Base-by-base conservation (phyloP, 2,888 invertebrate species). In the Caenorhabditis auriculariae region DNA sequence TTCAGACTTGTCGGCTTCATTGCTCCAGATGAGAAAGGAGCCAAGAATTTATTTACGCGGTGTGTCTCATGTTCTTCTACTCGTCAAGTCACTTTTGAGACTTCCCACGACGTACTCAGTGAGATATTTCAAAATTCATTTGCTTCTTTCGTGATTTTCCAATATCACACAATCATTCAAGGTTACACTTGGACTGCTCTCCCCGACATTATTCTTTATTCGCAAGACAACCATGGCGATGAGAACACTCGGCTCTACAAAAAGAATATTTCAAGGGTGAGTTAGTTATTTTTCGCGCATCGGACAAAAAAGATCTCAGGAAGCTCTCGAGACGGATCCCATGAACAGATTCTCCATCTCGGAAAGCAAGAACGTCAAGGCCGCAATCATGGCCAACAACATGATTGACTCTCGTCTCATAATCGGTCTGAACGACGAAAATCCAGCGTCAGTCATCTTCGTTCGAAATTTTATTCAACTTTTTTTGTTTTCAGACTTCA, bases 121-220 rank as follows among this genome's bases (percentile, higher is more conserved):
- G 44, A 60, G 70, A 6, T 26, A 7, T 15, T 35, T 15, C 35
- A 35, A 12, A 12, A 12, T 35, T 15, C 35, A 15, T 35, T 9
- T 35, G 9, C 12, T 35, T 35, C 35, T 35, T 38, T 21, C 17
- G 38, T 19, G 17, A 38, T 19, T 17, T 38, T 19, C 21, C 38
- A 19, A 38, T 38, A 5, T 38, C 21, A 41, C 15, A 54, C 12
- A 57, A 4, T 54, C 23, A 15, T 58, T 61, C 32, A 38, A 77
- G 78, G 75, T n/a, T 80, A 76, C 54, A 62, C 74, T 5, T 80
- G 77, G 77, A 80, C 80, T 2, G 77, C 74, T 4, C 63, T 80
- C 7, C 72, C 74, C 9, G 74, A 78, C 38, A 54, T 77, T 7
- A 74, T 80, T 41, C 57, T 80, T n/a, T 80, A 73, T 60, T 59